These are phyloP conservation scores for Megaceryle alcyon DNA, from an alignment of 2,797 vertebrate species.

Conservation along the genomic window DNA sequence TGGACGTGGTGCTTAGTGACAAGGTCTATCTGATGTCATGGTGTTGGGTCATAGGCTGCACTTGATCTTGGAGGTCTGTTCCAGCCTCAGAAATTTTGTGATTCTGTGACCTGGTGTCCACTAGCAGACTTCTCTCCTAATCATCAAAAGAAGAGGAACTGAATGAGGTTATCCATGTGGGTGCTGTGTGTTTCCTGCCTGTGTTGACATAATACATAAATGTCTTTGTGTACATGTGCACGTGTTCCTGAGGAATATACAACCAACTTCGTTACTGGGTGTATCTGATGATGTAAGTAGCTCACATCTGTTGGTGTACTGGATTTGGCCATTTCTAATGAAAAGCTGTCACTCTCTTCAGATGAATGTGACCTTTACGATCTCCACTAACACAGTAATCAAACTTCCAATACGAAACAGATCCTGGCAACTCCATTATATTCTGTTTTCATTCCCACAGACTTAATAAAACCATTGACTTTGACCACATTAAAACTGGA, in stretches of 20 bases:
- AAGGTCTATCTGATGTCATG: too few relatives aligned
- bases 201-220: neutral
- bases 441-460: neutral
- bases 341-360: neutral
- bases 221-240: neutral
- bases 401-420: neutral
- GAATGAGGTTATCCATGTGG: neutral
- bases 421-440: neutral
- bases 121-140: neutral
- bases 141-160: neutral
- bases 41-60: too few relatives aligned
- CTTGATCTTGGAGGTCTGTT: too few relatives aligned
- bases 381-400: neutral
- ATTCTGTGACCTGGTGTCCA: neutral
- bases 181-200: neutral
- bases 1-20: too few relatives aligned
- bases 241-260: neutral
- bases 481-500: neutral
- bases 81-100: too few relatives aligned
- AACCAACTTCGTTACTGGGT: neutral
- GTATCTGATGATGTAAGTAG: neutral
- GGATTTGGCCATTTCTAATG: neutral
- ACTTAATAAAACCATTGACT: neutral
- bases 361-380: neutral
- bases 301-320: fast-evolving